These are phyloP conservation scores for Bubo scandiacus DNA, from an alignment of 2,113 vertebrate species.

Conservation along the genomic window DNA sequence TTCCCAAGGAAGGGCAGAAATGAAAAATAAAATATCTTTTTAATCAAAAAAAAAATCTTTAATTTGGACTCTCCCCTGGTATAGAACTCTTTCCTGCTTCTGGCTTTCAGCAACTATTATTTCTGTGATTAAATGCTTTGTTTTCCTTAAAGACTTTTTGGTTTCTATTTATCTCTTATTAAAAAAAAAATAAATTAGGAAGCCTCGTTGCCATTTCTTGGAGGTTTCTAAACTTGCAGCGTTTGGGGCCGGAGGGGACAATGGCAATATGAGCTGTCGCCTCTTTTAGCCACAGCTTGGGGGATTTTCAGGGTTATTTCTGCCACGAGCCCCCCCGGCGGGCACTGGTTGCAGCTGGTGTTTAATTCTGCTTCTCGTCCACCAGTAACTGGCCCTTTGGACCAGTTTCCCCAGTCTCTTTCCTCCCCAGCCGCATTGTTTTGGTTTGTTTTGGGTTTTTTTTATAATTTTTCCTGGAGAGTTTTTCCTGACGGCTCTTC, in stretches of 20 bases:
- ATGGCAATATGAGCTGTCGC: fast-evolving
- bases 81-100: not conserved
- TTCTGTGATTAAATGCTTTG: fast-evolving
- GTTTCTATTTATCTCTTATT: not conserved
- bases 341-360: not conserved
- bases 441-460: no score
- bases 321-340: not conserved
- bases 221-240: not conserved
- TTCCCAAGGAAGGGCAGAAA: not conserved
- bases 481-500: not conserved
- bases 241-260: fast-evolving
- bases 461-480: not conserved
- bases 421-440: not conserved
- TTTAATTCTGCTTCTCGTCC: not conserved
- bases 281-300: no score
- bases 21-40: not conserved
- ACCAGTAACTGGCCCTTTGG: not conserved
- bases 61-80: fast-evolving
- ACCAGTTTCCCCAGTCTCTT: not conserved
- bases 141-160: not conserved
- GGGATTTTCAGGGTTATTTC: not conserved
- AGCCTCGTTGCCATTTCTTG: not conserved
- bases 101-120: not conserved
- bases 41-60: not conserved
- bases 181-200: not conserved